Base-by-base conservation (phyloP, 2,888 invertebrate species). In the Idaea aversata region DNA sequence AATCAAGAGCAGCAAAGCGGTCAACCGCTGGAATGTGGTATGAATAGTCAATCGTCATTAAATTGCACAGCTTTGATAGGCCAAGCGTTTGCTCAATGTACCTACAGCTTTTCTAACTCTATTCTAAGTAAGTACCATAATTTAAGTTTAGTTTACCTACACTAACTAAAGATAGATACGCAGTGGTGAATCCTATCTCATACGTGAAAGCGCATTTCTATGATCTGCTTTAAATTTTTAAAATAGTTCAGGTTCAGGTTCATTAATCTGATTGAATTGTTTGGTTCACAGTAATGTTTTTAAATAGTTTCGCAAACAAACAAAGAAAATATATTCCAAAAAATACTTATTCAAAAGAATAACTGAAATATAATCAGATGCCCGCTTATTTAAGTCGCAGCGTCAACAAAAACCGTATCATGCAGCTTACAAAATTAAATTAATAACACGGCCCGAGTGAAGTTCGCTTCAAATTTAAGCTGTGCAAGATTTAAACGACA, bases 11-110 rank as follows among this genome's bases (percentile, higher is more conserved):
- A 88, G 88, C 85, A 84, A 85, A 86, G 89, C 90, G 91, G 90
- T 91, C 91, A 89, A 86, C 89, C 90, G 82, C 84, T 86, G 85
- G 87, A 87, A 88, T 90, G 88, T 88, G 88, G 88, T 88, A 91
- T 91, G 91, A 92, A 91, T 91, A 91, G 91, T 90, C 91, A 91
- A 91, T 91, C 87, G 88, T 90, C 91, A 92, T 92, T 91, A 91
- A 90, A 91, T 90, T 87, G 90, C 91, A 91, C 90, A 85, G 90
- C 88, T 90, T 89, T 91, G 90, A 87, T 89, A 90, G 89, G 90
- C 89, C 88, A 89, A 90, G 84, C 84, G 85, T 80, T 80, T 78
- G 77, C 77, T 79, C 78, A 76, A 76, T 13, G 47, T 47, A 47
- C 47, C 36, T 5, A 47, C 47, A 6, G 47, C 47, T 47, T 47